Evolutionary conservation across 2,113 vertebrate species (phyloP).

Genomic region (Oryzias celebensis): DNA sequence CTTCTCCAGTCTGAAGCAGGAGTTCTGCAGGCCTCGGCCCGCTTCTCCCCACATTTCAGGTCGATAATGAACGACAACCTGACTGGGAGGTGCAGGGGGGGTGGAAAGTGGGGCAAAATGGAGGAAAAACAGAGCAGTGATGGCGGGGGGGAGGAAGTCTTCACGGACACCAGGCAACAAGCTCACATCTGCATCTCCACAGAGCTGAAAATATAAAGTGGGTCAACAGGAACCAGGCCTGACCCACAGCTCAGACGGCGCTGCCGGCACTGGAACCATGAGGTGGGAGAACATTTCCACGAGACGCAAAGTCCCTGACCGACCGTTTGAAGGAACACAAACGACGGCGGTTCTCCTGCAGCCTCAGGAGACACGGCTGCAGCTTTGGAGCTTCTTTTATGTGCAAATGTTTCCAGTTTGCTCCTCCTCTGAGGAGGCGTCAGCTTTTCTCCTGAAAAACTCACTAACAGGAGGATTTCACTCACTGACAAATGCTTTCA

Average conservation of each 20-base stretch:
- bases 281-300: neutral
- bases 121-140: neutral
- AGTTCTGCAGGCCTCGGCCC: too few species aligned
- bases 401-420: too few species aligned
- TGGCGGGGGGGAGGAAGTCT: neutral
- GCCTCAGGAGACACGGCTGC: too few species aligned
- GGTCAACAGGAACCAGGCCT: conserved; percentile 42
- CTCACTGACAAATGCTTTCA: too few species aligned
- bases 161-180: neutral
- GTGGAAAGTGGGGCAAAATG: neutral
- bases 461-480: too few species aligned
- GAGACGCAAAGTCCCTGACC: neutral
- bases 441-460: too few species aligned
- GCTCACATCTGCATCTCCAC: neutral
- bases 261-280: neutral
- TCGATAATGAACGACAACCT: neutral
- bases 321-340: too few species aligned
- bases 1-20: too few species aligned
- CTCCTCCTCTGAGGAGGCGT: too few species aligned
- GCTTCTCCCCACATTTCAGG: too few species aligned
- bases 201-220: conserved; percentile 47
- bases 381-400: too few species aligned
- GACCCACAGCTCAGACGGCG: neutral
- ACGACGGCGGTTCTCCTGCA: too few species aligned
- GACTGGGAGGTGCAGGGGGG: neutral